A percentile compares a stretch with the other conserved stretches of the same genome.
Evolutionary conservation across 1,140 invertebrate species (phyloP).

Genomic region (Drosophila ohnishii): DNA sequence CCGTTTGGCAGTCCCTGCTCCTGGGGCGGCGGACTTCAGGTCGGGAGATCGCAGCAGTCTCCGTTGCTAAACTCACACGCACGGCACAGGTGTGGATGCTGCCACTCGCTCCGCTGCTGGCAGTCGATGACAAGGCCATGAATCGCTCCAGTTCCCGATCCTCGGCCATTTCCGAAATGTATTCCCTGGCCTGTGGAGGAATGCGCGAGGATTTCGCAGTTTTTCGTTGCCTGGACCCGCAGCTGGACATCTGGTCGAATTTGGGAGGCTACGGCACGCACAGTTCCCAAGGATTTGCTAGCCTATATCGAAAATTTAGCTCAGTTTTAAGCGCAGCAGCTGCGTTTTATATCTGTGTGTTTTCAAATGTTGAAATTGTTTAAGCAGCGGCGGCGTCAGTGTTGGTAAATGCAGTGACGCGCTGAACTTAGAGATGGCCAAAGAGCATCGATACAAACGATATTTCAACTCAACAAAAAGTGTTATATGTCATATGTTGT

Average conservation of each 20-base stretch:
- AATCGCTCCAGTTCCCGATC: slow-evolving; percentile 51
- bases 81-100: slow-evolving; percentile 34
- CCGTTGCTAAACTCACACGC: neutral
- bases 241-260: slow-evolving; percentile 1
- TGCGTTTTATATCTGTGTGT: neutral
- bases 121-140: slow-evolving; percentile 48
- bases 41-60: neutral
- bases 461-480: too few relatives aligned
- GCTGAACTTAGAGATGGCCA: neutral
- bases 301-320: neutral
- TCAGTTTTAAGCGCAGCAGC: neutral
- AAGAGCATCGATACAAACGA: neutral
- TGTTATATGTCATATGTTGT: too few relatives aligned
- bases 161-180: slow-evolving; percentile 37
- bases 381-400: slow-evolving; percentile 5
- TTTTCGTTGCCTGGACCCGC: slow-evolving; percentile 15
- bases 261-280: neutral
- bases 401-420: neutral
- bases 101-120: slow-evolving; percentile 37
- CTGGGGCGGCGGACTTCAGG: neutral
- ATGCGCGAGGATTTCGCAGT: slow-evolving; percentile 31
- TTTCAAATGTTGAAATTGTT: slow-evolving; percentile 16
- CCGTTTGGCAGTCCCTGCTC: neutral
- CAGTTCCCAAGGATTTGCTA: too few relatives aligned
- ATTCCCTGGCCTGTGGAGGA: slow-evolving; percentile 39